Evolutionary conservation across 2,113 vertebrate species (phyloP), one percentile per base, ranked within the genome.

Genomic region (Siphamia tubifer): DNA sequence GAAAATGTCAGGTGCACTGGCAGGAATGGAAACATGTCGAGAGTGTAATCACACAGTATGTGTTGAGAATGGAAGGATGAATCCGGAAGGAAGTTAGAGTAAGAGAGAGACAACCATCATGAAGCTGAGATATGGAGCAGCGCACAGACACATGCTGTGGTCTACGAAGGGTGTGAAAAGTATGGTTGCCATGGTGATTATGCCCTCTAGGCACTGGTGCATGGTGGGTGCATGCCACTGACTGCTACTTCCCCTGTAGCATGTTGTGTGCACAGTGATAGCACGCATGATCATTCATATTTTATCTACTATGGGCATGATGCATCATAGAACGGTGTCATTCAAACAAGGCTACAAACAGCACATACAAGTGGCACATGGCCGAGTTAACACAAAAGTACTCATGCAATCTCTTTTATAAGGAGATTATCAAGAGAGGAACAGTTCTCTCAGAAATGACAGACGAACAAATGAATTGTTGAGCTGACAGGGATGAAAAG

Each of bases 121-220:
- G 21, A 17, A 38, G 25, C 43, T 45, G 38, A 48, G 17, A 42
- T 53, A 17, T 55, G 32, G 40, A 80, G 42, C 51, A 65, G 47
- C 60, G 62, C 54, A 51, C 35, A 62, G 55, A 47, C 56, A 67
- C 30, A 52, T 31, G 71, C 23, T 20, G 16, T 23, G 19, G n/a
- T 24, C 32, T n/a, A 45, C 55, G 54, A 68, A n/a, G 74, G 39
- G 55, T 63, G 80, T 85, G 51, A 81, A 68, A 60, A 82, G 42
- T 67, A 68, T 58, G 28, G 87, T 87, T 87, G 74, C 79, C 81
- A 87, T 89, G 74, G 81, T 30, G 68, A 88, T 39, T 21, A 28
- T 63, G 76, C 56, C 78, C 83, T 61, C 20, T 8, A 61, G 63
- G 68, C 30, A 30, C 12, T 15, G 5, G 49, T 73, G 68, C 60